Base-by-base conservation (phyloP, 2,888 invertebrate species). In the Charanyca ferruginea region DNA sequence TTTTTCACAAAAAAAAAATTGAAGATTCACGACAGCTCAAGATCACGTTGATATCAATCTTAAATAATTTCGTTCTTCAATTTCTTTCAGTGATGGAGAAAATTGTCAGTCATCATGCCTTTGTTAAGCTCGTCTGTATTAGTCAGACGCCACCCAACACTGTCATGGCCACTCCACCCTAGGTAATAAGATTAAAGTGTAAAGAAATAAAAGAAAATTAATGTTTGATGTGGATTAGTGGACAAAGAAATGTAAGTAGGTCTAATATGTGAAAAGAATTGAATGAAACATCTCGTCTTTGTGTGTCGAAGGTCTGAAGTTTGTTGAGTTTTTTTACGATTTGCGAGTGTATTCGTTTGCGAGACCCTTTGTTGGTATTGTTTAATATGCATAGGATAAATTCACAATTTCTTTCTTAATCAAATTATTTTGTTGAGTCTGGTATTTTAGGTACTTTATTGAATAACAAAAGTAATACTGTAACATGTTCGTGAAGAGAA, bases 161-260 rank as follows among this genome's bases (percentile, higher is more conserved):
- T 54, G 45, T 59, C 76, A 66, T 35, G 62, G 42, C 13, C 57
- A 59, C 58, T 49, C 18, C n/a, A 58, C 51, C 58, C 45, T 63
- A 38, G 38, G 9, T 38, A 48, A 48, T 38, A n/a, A 55, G 79
- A 78, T 73, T 73, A 60, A 60, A 60, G 54, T 45, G 38, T 66
- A 38, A 48, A 59, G 48, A 44, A 70, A 54, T 69, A 66, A 57
- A 61, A 61, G 52, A 41, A 76, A 68, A 82, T 73, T 70, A 68
- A 77, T 66, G 66, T 57, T 70, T 66, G 52, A 59, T 44, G 58
- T 52, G 67, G 54, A 48, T 68, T 79, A 55, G 58, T 60, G 67
- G 62, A 62, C 62, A 76, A 79, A 63, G 66, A 55, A n/a, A 57
- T 44, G 13, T 13, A 51, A 7, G 23, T 61, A 25, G 20, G 64